Conservation (phyloP, 2,797 vertebrate genomes). For the Helarctos malayanus region DNA sequence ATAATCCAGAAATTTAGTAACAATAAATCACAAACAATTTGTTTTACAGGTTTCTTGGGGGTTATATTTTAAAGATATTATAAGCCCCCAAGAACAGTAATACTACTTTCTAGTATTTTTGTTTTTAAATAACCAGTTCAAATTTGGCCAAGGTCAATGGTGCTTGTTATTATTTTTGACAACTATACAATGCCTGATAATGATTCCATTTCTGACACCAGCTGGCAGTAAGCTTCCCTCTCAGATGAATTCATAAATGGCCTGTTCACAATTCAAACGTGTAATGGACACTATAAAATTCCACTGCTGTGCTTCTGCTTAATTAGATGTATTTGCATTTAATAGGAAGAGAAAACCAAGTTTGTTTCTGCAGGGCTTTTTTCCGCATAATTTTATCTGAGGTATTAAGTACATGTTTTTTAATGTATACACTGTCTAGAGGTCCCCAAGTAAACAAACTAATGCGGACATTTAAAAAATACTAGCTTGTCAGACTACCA, state of each 20-base stretch:
- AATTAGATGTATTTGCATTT: constrained; percentile 65
- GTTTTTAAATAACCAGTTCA: constrained; percentile 45
- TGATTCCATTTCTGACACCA: constrained; percentile 66
- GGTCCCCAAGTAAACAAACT: not conserved
- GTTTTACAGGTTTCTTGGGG: not conserved
- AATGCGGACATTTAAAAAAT: not conserved
- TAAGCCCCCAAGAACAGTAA: not conserved
- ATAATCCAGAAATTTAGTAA: not conserved
- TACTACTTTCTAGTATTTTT: constrained; percentile 7
- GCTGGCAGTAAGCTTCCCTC: constrained; percentile 38
- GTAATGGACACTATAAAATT: constrained; percentile 53
- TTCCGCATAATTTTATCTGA: not conserved
- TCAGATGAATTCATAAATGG: constrained; percentile 60
- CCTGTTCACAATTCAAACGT: constrained; percentile 45
- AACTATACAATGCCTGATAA: constrained; percentile 56
- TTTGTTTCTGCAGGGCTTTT: not conserved
- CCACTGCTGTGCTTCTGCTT: constrained; percentile 69
- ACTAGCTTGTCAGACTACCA: not conserved
- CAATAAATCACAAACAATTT: not conserved
- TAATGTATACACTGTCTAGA: not conserved
- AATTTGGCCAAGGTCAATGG: constrained; percentile 54
- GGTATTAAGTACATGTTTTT: constrained; percentile 41
- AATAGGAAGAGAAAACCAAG: constrained; percentile 38
- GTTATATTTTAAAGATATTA: not conserved
- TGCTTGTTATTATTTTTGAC: constrained; percentile 75